Conservation (phyloP, 1,140 invertebrate genomes). For the Papilio glaucus region DNA sequence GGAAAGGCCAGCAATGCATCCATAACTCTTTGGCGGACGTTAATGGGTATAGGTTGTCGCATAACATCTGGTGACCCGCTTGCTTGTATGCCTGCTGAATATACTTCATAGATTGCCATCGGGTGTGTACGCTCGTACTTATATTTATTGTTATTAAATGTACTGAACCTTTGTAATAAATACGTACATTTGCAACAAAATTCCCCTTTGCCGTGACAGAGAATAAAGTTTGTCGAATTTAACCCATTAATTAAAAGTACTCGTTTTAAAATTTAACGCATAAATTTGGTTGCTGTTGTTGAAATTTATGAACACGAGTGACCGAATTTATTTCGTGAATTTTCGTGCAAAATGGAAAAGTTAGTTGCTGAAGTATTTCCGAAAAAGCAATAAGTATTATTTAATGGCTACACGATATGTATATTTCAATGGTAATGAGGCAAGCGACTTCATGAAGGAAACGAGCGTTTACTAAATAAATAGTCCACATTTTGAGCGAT, state of each 20-base stretch:
- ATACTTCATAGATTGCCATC: neutral
- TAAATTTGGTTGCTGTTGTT: slow-evolving; percentile 17
- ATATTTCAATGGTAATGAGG: neutral
- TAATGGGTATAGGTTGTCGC: no score
- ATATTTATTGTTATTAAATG: neutral
- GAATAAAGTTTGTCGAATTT: slow-evolving; percentile 20
- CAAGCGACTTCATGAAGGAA: no score
- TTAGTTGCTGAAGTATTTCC: slow-evolving; percentile 4
- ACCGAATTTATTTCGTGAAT: slow-evolving; percentile 14
- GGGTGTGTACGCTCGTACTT: neutral
- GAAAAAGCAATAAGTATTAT: slow-evolving; percentile 11
- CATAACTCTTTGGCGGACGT: no score
- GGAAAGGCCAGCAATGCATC: no score
- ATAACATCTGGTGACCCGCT: no score
- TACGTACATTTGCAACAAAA: neutral
- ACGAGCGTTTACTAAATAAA: no score
- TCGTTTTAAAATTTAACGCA: slow-evolving; percentile 21
- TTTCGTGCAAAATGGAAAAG: slow-evolving; percentile 19
- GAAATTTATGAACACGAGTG: slow-evolving; percentile 24
- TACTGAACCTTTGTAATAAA: slow-evolving; percentile 6
- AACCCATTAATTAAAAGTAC: slow-evolving; percentile 18
- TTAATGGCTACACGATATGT: neutral
- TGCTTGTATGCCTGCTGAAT: no score
- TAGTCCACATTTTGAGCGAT: no score
- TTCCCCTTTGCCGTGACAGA: slow-evolving; percentile 17